phyloP scores from a whole-genome alignment of 1,140 invertebrate species.

The Drepana arcuata region DNA sequence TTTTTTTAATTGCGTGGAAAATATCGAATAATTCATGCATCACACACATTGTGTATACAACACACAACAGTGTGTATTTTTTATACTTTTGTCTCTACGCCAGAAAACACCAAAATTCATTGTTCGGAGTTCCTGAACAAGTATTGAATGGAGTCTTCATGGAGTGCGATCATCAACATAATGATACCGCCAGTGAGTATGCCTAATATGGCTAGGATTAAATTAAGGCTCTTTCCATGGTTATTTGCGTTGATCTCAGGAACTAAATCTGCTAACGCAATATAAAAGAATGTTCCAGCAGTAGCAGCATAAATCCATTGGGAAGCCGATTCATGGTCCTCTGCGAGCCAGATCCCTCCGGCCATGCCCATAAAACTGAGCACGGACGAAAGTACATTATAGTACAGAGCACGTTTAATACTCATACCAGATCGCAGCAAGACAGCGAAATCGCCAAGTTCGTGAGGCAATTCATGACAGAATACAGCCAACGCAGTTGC shows the following conservation, averaged over 20 bases:
- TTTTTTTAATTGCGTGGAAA: too few species aligned
- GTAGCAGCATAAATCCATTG: conserved; percentile 85
- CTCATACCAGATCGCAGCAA: conserved; percentile 84
- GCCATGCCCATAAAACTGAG: conserved; percentile 84
- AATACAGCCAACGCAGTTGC: conserved; percentile 86
- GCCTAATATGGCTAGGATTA: conserved; percentile 74
- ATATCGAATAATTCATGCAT: too few species aligned
- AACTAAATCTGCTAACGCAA: conserved; percentile 86
- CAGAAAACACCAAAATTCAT: conserved; percentile 20
- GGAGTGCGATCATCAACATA: conserved; percentile 83
- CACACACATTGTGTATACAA: conserved; percentile 23
- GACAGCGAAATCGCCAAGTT: conserved; percentile 87
- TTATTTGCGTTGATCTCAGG: conserved; percentile 73
- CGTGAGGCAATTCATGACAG: conserved; percentile 87
- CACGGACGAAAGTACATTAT: conserved; percentile 82
- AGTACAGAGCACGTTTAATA: conserved; percentile 78
- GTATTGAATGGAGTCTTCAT: conserved; percentile 79
- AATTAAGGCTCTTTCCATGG: conserved; percentile 49
- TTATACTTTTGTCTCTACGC: conserved; percentile 6
- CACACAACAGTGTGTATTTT: conserved; percentile 3
- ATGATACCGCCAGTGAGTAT: conserved; percentile 79
- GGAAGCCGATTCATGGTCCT: conserved; percentile 75
- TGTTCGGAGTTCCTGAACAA: conserved; percentile 67
- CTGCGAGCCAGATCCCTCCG: conserved; percentile 80
- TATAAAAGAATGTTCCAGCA: conserved; percentile 88